A percentile compares a stretch with the other conserved stretches of the same genome.
Evolutionary conservation across 37 sponge, comb jelly and placozoan genomes (phyloP).

Genomic region (Halichondria panicea): DNA sequence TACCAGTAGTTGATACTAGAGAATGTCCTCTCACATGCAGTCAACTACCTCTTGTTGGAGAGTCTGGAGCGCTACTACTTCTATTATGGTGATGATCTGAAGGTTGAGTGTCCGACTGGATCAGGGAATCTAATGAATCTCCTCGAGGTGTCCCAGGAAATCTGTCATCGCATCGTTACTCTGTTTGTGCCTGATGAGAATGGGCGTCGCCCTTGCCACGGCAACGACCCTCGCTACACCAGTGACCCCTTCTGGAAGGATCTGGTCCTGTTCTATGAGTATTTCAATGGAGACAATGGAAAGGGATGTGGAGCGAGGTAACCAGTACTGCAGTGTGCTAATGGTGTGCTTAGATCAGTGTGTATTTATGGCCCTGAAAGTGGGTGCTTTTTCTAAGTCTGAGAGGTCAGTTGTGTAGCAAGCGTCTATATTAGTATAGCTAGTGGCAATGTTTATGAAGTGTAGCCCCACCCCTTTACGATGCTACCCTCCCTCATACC

Average conservation of each 20-base stretch:
- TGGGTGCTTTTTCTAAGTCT: no score
- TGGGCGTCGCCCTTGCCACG: conserved; percentile 84
- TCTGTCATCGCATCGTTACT: conserved; percentile 55
- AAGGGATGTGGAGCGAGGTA: conserved; percentile 96
- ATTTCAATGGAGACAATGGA: conserved; percentile 92
- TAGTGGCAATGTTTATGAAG: no score
- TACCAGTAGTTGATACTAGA: no score
- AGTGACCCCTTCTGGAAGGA: conserved; percentile 89
- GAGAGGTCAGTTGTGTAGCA: no score
- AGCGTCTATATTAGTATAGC: no score
- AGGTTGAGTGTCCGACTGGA: conserved; percentile 90
- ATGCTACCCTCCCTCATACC: no score
- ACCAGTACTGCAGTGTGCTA: no score
- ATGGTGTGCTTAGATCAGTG: no score
- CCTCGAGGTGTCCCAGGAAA: conserved; percentile 75
- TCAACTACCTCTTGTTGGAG: conserved; percentile 92
- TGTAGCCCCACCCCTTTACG: no score
- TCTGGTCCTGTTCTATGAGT: conserved; percentile 95
- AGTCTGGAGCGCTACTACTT: conserved; percentile 89
- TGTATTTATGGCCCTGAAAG: no score
- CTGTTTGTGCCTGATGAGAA: conserved; percentile 76
- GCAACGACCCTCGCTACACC: conserved; percentile 71
- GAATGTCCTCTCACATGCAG: conserved; percentile 38
- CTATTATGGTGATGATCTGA: conserved; percentile 86
- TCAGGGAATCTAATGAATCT: conserved; percentile 82